phyloP scores from a whole-genome alignment of 2,888 invertebrate species.

The Rutpela maculata region DNA sequence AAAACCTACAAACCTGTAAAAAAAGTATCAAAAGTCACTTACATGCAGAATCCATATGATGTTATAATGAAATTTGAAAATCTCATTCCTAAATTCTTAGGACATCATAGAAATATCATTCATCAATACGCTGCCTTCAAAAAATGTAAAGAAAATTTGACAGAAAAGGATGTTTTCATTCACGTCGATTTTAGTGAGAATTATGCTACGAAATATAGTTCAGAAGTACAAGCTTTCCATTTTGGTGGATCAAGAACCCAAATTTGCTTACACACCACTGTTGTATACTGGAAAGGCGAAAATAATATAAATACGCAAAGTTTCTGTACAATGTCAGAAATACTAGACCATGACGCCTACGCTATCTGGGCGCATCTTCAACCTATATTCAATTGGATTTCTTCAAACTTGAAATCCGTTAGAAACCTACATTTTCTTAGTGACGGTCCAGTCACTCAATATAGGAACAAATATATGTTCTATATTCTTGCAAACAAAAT shows the following conservation, averaged over 20 bases:
- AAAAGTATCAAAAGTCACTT: background rate
- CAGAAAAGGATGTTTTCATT: background rate
- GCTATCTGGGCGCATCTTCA: background rate
- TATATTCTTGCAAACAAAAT: conserved; percentile 15
- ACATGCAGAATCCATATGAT: background rate
- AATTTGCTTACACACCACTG: conserved; percentile 14
- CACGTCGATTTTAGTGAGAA: background rate
- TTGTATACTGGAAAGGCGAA: background rate
- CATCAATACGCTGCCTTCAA: background rate
- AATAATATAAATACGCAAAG: background rate
- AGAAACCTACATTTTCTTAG: conserved; percentile 26
- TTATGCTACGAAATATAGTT: background rate
- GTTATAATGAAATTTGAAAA: background rate
- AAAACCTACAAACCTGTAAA: background rate
- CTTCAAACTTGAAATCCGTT: background rate
- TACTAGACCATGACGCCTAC: background rate
- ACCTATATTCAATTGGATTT: background rate
- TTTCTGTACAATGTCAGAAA: conserved; percentile 4
- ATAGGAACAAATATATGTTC: conserved; percentile 31
- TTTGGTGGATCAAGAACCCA: conserved; percentile 16
- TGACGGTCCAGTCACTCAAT: conserved; percentile 32
- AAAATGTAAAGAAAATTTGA: background rate
- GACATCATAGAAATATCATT: background rate
- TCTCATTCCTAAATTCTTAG: background rate
- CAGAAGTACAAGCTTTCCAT: conserved; percentile 12